Evolutionary conservation across 2,888 invertebrate genomes (phyloP), one percentile per base, ranked within the genome.

Genomic region (Pheosia tremula): DNA sequence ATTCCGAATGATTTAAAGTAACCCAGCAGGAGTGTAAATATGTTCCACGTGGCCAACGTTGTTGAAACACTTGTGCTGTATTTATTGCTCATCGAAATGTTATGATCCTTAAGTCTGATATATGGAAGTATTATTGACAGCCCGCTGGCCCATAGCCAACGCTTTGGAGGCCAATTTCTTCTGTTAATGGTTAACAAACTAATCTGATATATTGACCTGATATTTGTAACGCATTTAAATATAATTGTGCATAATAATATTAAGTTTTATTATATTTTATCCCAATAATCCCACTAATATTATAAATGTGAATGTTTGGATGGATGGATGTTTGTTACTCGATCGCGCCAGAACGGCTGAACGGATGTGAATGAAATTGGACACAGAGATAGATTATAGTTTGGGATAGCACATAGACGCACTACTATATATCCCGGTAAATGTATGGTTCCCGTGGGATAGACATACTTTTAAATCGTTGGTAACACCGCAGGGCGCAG

Each of bases 161-260:
- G 7, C 3, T 6, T 55, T 4, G 9, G 37, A 5, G n/a, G 39
- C n/a, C 53, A 55, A 55, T 56, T 56, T 41, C 56, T 56, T 56
- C 41, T 41, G 56, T 7, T 56, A 56, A 56, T 56, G 13, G 41
- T 13, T 56, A 5, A 37, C 56, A 41, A 56, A 56, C 24, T 24
- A n/a, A 6, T 10, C 9, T 38, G n/a, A n/a, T 38, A 4, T 5
- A 52, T 52, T 3, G 13, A 36, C 5, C 52, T 5, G 8, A 13
- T 37, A 54, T 54, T 54, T 36, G 37, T 38, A 38, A 54, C n/a
- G 54, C 38, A 37, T 37, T 9, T 5, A 38, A 38, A 54, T 38
- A 11, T 11, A 54, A 47, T n/a, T 47, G 2, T 24, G 24, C 24
- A 24, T 24, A 24, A 24, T 2, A 24, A 24, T 24, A 24, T 24